phyloP scores from a whole-genome alignment of 2,113 vertebrate genomes.

The Echinops telfairi region DNA sequence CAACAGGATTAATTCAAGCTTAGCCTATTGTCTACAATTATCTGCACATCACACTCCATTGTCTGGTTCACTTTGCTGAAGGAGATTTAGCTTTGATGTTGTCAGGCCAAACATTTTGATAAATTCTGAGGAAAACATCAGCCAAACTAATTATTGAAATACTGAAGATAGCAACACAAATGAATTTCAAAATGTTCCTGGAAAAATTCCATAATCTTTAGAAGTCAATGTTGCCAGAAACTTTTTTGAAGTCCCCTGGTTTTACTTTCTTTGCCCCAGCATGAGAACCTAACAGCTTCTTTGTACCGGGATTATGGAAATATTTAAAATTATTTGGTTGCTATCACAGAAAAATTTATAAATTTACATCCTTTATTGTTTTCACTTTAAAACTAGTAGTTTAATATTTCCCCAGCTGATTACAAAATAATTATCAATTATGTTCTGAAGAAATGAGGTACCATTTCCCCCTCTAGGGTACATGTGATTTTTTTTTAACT shows the following conservation, averaged over 20 bases:
- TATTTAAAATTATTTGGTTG: neutral
- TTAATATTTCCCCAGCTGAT: neutral
- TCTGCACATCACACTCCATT: neutral
- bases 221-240: no score
- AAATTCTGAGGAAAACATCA: neutral
- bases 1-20: constrained; percentile 7
- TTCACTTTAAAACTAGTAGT: constrained; percentile 3
- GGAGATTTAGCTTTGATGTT: neutral
- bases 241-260: no score
- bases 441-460: constrained; percentile 12
- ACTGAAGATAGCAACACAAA: neutral
- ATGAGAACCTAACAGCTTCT: neutral
- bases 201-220: no score
- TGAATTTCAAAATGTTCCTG: no score
- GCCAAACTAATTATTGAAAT: neutral
- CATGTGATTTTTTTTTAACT: neutral
- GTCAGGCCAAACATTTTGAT: neutral
- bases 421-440: constrained; percentile 13
- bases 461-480: neutral
- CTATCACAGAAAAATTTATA: neutral
- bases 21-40: neutral
- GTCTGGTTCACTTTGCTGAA: constrained; percentile 38
- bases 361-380: neutral
- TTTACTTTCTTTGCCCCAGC: neutral
- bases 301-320: neutral